Base-by-base conservation (phyloP, 2,113 vertebrate genomes). In the Pelodiscus sinensis region DNA sequence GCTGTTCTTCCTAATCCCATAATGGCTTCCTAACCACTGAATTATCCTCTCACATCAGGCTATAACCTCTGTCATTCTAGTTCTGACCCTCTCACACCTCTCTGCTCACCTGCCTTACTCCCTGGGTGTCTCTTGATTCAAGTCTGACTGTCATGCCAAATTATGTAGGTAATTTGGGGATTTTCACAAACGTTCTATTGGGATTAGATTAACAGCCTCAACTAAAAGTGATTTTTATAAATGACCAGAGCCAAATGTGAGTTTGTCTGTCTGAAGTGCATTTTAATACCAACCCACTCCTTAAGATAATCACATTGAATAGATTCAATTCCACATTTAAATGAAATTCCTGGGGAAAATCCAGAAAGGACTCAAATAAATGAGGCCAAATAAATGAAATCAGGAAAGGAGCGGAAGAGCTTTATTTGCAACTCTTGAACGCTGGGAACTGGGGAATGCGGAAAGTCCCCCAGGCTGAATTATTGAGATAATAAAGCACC, bases 391-490 rank as follows among this genome's bases (percentile, higher is more conserved):
- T 68, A 97, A 94, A 95, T 92, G 56, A 94, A 94, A 95, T 90
- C 89, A 83, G 71, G 65, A 79, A 73, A 96, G 86, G 92, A 95
- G 96, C 86, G 84, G 44, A 82, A 88, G 95, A 86, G 90, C 94
- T 96, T 94, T 96, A 96, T 97, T 96, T 97, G 97, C 92, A 96
- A 94, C 96, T 96, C 85, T 94, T 94, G 90, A 96, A 97, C 92
- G 96, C 86, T 92, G 92, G 96, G 94, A 96, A 95, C 13, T 96
- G 90, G 94, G 94, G 95, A 95, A 91, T 87, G 87, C 81, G 90
- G 56, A 77, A 96, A 91, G 90, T 95, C 93, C 95, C 94, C 91
- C 5, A 96, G 92, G 90, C 86, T 91, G 94, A 97, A 97, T 97
- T 97, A 97, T 56, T 86, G 93, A 95, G 94, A 97, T 97, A 96